A percentile compares a stretch with the other conserved stretches of the same genome.
Conservation (phyloP, 1,140 invertebrate genomes). For the Calephelis nemesis region DNA sequence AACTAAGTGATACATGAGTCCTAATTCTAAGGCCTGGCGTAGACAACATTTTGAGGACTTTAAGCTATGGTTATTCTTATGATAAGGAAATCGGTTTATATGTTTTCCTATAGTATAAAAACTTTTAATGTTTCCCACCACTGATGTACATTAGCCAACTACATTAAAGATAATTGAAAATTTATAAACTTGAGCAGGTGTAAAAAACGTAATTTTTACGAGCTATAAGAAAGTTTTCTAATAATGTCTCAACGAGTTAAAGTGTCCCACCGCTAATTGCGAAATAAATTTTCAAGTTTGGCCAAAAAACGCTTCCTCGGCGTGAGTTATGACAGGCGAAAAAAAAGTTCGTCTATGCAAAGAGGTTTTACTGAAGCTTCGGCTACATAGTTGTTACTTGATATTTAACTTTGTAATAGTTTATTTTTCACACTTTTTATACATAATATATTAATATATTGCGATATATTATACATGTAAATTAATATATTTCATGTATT, state of each 20-base stretch:
- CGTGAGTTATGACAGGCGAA: conserved; percentile 46
- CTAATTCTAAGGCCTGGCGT: no score
- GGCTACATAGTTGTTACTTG: background rate
- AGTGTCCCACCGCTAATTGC: conserved; percentile 56
- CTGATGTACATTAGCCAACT: conserved; percentile 11
- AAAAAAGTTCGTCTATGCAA: conserved; percentile 28
- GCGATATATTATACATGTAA: no score
- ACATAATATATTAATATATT: no score
- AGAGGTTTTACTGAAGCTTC: conserved; percentile 3
- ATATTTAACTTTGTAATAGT: background rate
- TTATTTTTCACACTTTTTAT: background rate
- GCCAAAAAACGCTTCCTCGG: conserved; percentile 44
- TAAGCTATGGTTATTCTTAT: no score
- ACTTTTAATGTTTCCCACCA: background rate
- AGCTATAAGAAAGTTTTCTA: conserved; percentile 62
- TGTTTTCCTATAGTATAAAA: no score
- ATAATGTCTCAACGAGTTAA: conserved; percentile 53
- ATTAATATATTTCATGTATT: no score
- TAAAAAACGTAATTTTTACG: conserved; percentile 56
- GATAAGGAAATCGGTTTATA: no score
- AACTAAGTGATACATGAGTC: no score
- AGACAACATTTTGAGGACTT: no score
- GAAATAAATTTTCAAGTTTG: conserved; percentile 65
- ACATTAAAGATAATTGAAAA: conserved; percentile 32
- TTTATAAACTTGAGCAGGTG: conserved; percentile 45